These are phyloP conservation scores for Elgaria multicarinata DNA, from an alignment of 2,113 vertebrate species.

Conservation along the genomic window DNA sequence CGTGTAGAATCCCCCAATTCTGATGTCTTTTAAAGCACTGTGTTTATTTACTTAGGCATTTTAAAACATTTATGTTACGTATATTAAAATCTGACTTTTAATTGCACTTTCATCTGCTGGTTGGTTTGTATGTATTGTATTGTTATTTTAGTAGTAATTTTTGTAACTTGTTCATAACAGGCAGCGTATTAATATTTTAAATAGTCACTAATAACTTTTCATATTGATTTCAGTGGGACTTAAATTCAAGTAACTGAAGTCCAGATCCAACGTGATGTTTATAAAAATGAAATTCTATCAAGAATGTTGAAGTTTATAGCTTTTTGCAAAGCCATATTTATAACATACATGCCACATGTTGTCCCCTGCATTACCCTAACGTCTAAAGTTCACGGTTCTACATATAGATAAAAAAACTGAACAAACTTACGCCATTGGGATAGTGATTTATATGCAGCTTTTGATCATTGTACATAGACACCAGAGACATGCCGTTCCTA, in stretches of 20 bases:
- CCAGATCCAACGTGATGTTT: background rate
- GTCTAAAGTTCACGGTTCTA: background rate
- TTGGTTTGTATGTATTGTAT: background rate
- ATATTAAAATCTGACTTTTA: background rate
- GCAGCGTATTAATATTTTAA: background rate
- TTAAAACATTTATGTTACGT: background rate
- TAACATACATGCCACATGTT: background rate
- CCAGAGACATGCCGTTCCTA: slow-evolving; percentile 86
- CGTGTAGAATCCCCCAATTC: too few relatives aligned
- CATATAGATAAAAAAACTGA: background rate
- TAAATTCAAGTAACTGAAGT: background rate
- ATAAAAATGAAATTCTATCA: background rate
- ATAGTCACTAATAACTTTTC: background rate
- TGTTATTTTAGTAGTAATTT: background rate
- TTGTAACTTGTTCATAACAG: background rate
- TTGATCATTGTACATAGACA: slow-evolving; percentile 92
- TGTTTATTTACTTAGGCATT: background rate
- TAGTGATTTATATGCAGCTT: slow-evolving; percentile 93
- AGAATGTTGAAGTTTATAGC: background rate
- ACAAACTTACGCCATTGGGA: slow-evolving; percentile 89
- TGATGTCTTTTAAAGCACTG: background rate
- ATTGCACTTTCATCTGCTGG: background rate
- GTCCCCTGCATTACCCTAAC: background rate
- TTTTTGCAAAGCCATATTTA: background rate
- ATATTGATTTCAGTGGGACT: background rate